Conservation (phyloP, 1,140 invertebrate genomes). For the Ganaspis sp. region DNA sequence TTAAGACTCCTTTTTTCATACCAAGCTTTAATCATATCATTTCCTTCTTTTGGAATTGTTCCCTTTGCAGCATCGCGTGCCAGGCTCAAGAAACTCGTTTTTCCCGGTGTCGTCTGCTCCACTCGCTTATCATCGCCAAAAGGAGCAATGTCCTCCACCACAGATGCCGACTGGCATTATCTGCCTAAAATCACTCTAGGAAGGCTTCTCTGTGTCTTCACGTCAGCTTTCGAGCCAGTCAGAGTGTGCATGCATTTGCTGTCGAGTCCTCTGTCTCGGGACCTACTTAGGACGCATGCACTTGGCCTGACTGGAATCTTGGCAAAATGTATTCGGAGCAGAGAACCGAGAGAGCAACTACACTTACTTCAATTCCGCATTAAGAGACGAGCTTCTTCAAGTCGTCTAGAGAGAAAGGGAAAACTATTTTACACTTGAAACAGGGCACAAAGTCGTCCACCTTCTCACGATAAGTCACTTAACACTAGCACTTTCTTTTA, state of each 20-base stretch:
- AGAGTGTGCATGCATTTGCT: not conserved
- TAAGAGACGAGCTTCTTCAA: not conserved
- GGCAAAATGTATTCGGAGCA: no score
- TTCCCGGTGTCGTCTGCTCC: slow-evolving; percentile 22
- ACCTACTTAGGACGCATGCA: no score
- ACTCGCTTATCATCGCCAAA: slow-evolving; percentile 35
- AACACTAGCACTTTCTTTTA: slow-evolving; percentile 18
- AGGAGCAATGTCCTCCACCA: slow-evolving; percentile 11
- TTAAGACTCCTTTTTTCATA: not conserved
- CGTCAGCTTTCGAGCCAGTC: not conserved
- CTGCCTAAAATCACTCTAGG: not conserved
- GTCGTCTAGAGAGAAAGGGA: not conserved
- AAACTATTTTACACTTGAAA: not conserved
- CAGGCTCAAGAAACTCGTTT: slow-evolving; percentile 30
- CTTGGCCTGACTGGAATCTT: no score
- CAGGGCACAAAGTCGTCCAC: not conserved
- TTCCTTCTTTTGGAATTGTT: not conserved
- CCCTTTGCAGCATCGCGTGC: slow-evolving; percentile 41
- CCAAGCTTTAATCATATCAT: not conserved
- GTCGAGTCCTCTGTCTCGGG: no score
- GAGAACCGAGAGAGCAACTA: no score
- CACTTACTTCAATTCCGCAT: no score
- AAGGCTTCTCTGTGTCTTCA: not conserved
- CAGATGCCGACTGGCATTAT: not conserved
- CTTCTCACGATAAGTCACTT: slow-evolving; percentile 14